Conservation (phyloP, 1,140 invertebrate species). For the Drosophila punjabiensis region DNA sequence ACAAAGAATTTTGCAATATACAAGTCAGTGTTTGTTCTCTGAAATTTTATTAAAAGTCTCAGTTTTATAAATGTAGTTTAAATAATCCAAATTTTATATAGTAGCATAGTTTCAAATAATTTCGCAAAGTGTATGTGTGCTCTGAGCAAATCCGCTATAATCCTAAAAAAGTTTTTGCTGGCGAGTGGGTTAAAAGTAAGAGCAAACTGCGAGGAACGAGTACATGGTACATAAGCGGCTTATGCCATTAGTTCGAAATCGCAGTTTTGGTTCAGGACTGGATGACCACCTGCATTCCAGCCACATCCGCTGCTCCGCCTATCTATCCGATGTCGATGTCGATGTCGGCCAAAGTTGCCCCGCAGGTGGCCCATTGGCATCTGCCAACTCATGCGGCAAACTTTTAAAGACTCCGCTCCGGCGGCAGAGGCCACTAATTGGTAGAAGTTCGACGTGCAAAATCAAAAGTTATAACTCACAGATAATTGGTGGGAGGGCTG, state of each 20-base stretch:
- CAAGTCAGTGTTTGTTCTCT: no score
- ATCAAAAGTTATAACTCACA: conserved; percentile 49
- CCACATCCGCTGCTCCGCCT: conserved; percentile 1
- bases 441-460: conserved; percentile 48
- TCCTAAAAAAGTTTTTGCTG: conserved; percentile 65
- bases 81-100: no score
- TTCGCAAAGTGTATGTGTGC: conserved; percentile 8
- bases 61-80: no score
- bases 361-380: conserved; percentile 25
- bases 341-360: conserved; percentile 23
- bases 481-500: conserved; percentile 25
- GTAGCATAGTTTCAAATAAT: not conserved
- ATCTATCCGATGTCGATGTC: conserved; percentile 12
- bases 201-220: conserved; percentile 57
- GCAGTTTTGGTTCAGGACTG: conserved; percentile 22
- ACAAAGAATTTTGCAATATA: not conserved
- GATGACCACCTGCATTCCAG: conserved; percentile 27
- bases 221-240: conserved; percentile 67
- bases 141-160: conserved; percentile 56
- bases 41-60: no score
- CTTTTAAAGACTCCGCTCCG: conserved; percentile 31
- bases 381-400: conserved; percentile 46
- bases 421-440: conserved; percentile 39
- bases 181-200: conserved; percentile 68
- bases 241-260: conserved; percentile 69